A percentile compares a stretch with the other conserved stretches of the same genome.
These are phyloP conservation scores for Leptinotarsa texana DNA, from an alignment of 1,140 invertebrate genomes.

Conservation along the genomic window DNA sequence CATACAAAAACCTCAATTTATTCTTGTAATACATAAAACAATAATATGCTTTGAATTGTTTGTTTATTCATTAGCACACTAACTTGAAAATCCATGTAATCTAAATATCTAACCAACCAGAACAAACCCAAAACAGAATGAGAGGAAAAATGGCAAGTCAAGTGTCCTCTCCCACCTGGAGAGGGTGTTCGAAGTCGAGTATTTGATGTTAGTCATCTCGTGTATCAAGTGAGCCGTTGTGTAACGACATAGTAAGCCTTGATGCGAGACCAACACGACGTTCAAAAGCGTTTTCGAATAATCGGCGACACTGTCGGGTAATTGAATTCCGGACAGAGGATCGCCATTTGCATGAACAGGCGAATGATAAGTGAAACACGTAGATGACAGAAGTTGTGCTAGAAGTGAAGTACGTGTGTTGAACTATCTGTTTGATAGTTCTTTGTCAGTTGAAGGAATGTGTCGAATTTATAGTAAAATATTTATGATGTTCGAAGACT, in stretches of 20 bases:
- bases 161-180: slow-evolving; percentile 2
- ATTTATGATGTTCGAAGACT: too few relatives aligned
- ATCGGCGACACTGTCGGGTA: slow-evolving; percentile 1
- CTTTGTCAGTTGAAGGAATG: too few relatives aligned
- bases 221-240: slow-evolving; percentile 7
- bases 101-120: not conserved
- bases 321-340: slow-evolving; percentile 7
- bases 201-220: slow-evolving; percentile 5
- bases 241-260: slow-evolving; percentile 2
- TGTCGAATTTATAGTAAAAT: too few relatives aligned
- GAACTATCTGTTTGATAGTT: too few relatives aligned
- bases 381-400: not conserved
- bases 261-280: not conserved
- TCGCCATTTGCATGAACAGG: slow-evolving; percentile 1
- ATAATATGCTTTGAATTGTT: too few relatives aligned
- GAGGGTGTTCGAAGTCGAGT: slow-evolving; percentile 2
- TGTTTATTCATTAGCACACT: too few relatives aligned
- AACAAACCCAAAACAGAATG: not conserved
- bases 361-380: slow-evolving; percentile 3
- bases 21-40: too few relatives aligned
- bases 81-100: not conserved
- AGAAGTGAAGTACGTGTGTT: not conserved
- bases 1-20: too few relatives aligned
- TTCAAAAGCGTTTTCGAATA: slow-evolving; percentile 3
- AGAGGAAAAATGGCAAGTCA: not conserved